Percentiles rank a stretch among this genome's conserved stretches.
phyloP scores from a whole-genome alignment of 1,140 invertebrate species.

The Tribolium madens region DNA sequence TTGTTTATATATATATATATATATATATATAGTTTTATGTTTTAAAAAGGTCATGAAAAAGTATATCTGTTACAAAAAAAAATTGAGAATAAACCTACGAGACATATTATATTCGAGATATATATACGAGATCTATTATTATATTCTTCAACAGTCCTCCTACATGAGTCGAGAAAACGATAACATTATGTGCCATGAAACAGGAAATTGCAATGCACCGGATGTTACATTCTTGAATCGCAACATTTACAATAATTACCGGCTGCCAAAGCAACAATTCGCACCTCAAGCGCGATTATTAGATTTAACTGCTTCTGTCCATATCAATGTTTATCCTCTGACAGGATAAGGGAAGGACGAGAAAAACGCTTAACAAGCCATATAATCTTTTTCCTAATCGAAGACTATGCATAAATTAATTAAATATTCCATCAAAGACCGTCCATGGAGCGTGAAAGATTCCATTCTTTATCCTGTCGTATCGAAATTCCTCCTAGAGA shows the following conservation, averaged over 20 bases:
- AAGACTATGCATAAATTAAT: slow-evolving; percentile 24
- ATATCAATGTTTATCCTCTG: not conserved
- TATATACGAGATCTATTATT: too few species aligned
- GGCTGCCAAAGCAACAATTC: not conserved
- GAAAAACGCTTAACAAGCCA: not conserved
- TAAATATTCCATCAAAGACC: slow-evolving; percentile 14
- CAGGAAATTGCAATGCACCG: slow-evolving; percentile 22
- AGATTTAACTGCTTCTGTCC: not conserved
- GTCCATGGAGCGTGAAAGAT: slow-evolving; percentile 17
- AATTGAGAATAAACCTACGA: too few species aligned
- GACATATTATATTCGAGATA: too few species aligned
- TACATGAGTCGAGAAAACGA: not conserved
- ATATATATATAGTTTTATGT: too few species aligned
- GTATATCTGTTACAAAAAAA: too few species aligned
- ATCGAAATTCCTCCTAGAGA: slow-evolving; percentile 2
- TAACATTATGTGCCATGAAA: not conserved
- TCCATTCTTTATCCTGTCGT: slow-evolving; percentile 21
- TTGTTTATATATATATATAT: too few species aligned
- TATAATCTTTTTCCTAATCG: not conserved
- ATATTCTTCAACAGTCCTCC: too few species aligned
- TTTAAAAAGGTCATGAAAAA: not conserved
- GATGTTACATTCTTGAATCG: slow-evolving; percentile 9
- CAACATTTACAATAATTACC: slow-evolving; percentile 13
- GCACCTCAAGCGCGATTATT: slow-evolving; percentile 13
- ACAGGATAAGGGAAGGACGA: slow-evolving; percentile 11